Base-by-base conservation (phyloP, 1,140 invertebrate species). In the Trissolcus basalis region DNA sequence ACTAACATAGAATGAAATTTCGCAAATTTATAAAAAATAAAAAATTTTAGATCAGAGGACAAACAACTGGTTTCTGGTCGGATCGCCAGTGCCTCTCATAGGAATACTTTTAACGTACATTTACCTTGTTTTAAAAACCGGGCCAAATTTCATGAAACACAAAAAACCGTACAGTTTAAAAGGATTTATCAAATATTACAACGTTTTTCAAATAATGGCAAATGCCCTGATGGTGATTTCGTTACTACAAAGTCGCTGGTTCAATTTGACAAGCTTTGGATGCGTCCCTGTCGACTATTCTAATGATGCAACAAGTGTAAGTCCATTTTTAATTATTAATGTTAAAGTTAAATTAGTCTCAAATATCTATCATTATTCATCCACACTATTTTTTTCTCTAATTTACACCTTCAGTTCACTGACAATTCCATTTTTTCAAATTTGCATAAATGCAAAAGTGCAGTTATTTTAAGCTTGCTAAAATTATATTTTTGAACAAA, bases 121-220 rank as follows among this genome's bases (percentile, higher is more conserved):
- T n/a, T 88, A 87, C 68, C 85, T 90, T 69, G 89, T 91, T 6
- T 83, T 88, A 59, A 83, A 83, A 60, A 77, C 87, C 11, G 91
- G 91, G 12, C 91, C 91, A 35, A 79, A 80, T 41, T 87, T 85
- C 61, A 93, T 93, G 92, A 86, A 90, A 80, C 85, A 91, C 55
- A 78, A 89, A 56, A 84, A 90, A 82, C 89, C 93, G 27, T 91
- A 90, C 71, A 83, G 90, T 35, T 83, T 93, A n/a, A 90, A 91
- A 76, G 82, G 78, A 47, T 76, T 90, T n/a, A 89, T 93, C 50
- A 86, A 89, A 56, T 83, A 84, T 14, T 94, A 93, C 81, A 93
- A 93, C 80, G 83, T 91, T 60, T 85, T 89, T 73, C 89, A 92
- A 82, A 89, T 90, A 8, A 12, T 91, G 6, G 81, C 88, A 32